These are phyloP conservation scores for Chrysogorgia sp. DNA, from an alignment of 92 coral and sea anemone genomes.

Conservation along the genomic window DNA sequence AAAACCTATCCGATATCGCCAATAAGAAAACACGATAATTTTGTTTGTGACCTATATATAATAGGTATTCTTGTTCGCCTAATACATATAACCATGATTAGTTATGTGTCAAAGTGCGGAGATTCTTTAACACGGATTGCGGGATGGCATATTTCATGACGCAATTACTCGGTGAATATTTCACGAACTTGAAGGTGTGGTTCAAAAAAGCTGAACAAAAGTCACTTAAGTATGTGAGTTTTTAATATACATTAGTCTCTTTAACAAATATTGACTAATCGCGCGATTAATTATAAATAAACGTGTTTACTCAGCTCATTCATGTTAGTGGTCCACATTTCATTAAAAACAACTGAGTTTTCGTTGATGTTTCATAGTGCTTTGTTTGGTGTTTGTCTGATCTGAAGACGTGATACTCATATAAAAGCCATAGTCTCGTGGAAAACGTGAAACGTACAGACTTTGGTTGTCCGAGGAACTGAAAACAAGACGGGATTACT, in stretches of 20 bases:
- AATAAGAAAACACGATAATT: conserved; percentile 1
- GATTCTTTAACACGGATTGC: not conserved
- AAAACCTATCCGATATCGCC: conserved; percentile 30
- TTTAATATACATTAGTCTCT: conserved; percentile 43
- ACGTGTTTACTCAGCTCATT: conserved; percentile 44
- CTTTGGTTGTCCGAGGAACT: no score
- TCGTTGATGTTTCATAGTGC: not conserved
- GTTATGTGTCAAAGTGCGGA: not conserved
- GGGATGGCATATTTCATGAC: not conserved
- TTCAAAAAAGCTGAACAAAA: conserved; percentile 24
- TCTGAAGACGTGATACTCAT: not conserved
- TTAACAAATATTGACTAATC: conserved; percentile 50
- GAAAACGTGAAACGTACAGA: no score
- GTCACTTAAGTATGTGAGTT: conserved; percentile 36
- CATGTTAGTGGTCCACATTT: conserved; percentile 23
- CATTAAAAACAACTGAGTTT: not conserved
- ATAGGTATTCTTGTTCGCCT: not conserved
- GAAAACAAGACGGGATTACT: no score
- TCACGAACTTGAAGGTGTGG: conserved; percentile 40
- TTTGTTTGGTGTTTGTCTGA: not conserved
- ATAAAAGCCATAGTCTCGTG: no score
- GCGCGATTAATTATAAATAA: conserved; percentile 43
- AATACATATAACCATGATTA: not conserved
- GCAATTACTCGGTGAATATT: conserved; percentile 23
- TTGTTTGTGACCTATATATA: not conserved